These are phyloP conservation scores for Laterallus jamaicensis DNA, from an alignment of 2,113 vertebrate species.

Conservation along the genomic window DNA sequence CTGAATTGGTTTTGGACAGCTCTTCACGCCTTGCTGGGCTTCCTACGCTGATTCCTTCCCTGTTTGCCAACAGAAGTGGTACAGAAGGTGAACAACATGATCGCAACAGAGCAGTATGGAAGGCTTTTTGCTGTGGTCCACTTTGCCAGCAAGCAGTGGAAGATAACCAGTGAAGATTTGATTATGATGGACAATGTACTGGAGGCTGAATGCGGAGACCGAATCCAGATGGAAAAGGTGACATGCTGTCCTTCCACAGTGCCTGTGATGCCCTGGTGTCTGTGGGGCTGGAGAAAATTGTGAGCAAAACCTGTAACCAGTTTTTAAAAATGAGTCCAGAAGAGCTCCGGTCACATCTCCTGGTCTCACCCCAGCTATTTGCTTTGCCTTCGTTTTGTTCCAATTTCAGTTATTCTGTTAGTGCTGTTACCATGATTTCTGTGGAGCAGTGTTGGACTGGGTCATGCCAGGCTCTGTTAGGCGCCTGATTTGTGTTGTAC, in stretches of 20 bases:
- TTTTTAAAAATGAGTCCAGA: fast-evolving
- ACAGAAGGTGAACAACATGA: slow-evolving; percentile 77
- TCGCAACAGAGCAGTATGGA: slow-evolving; percentile 69
- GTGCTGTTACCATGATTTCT: not conserved
- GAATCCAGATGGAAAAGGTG: slow-evolving; percentile 88
- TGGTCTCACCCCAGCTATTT: not conserved
- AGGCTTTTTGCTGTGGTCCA: slow-evolving; percentile 88
- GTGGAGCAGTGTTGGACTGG: not conserved
- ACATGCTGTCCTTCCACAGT: not conserved
- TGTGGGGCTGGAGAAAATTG: fast-evolving
- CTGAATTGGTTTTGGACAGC: not conserved
- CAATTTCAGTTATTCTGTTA: not conserved
- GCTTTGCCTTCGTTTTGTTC: not conserved
- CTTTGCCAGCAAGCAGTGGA: slow-evolving; percentile 89
- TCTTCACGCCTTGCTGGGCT: not conserved
- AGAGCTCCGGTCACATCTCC: not conserved
- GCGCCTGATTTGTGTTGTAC: not conserved
- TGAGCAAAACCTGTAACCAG: not conserved
- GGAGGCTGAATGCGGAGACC: slow-evolving; percentile 81
- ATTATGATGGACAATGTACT: slow-evolving; percentile 82
- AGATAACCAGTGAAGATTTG: slow-evolving; percentile 85
- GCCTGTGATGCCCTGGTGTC: not conserved
- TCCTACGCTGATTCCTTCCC: not conserved
- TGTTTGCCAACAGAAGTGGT: slow-evolving; percentile 73
- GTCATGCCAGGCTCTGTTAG: not conserved